Base-by-base conservation (phyloP, 2,113 vertebrate species). In the Alaudala cheleensis region DNA sequence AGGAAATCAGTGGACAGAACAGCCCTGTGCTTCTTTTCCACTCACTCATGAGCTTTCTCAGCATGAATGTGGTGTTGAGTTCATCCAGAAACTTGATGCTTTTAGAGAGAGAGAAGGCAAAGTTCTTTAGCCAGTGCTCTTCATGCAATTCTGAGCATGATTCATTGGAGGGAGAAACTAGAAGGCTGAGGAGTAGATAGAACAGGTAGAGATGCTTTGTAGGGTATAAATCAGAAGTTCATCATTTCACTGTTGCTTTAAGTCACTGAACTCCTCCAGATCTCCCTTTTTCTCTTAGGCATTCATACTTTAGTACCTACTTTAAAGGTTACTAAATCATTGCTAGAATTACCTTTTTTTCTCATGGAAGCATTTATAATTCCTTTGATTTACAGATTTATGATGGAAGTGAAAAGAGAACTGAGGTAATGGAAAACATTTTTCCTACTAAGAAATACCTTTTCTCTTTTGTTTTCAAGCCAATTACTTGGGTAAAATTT, bases 11-110 rank as follows among this genome's bases (percentile, higher is more conserved):
- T 39, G 29, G 37, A 17, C 42, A 39, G 45, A 80, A 24, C 26
- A 70, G 37, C 9, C 44, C 10, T 0, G 0, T 45, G 7, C 29
- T 86, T 67, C n/a, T 42, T 34, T 78, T 86, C 26, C 29, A 26
- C 3, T 86, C 12, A 2, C 4, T 79, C 19, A 3, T 33, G 42
- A 45, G 23, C 14, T 90, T 74, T 67, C n/a, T 74, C 49, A 22
- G 25, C 19, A 3, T 24, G 28, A 72, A 22, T 34, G 18, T 37
- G 26, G 23, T 3, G 7, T 57, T 1, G 2, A 47, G 11, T 39
- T 71, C 12, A 67, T 69, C 40, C 23, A 61, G 71, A 34, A 80
- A 33, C 33, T 31, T 70, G 7, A 5, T 64, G 31, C 28, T 69
- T 85, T 85, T 53, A 33, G 25, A 51, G 24, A 71, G 28, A 69